These are phyloP conservation scores for Phyllostomus hastatus DNA, from an alignment of 2,113 vertebrate species.

Conservation along the genomic window DNA sequence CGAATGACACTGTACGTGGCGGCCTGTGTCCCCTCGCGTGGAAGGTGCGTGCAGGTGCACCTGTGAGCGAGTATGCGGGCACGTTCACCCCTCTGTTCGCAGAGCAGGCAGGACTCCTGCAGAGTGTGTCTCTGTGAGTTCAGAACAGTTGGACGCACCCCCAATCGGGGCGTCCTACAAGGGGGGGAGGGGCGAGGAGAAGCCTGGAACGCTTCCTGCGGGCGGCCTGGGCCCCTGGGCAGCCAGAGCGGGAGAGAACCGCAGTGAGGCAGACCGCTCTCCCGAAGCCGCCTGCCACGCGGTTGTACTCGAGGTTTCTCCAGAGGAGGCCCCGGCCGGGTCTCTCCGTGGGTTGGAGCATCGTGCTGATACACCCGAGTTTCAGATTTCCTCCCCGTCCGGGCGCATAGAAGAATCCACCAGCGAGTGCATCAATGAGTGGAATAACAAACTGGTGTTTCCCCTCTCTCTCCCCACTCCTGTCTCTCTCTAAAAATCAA, in stretches of 20 bases:
- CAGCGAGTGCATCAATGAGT: too few relatives aligned
- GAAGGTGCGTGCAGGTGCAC: not conserved
- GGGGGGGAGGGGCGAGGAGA: constrained; percentile 41
- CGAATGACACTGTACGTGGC: not conserved
- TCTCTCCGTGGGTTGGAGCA: too few relatives aligned
- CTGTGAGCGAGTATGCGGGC: not conserved
- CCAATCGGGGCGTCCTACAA: constrained; percentile 40
- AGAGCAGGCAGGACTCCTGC: not conserved
- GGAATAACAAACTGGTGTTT: too few relatives aligned
- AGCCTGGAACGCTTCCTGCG: constrained; percentile 50
- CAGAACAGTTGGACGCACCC: constrained; percentile 64
- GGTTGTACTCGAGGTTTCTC: not conserved
- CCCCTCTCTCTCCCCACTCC: not conserved
- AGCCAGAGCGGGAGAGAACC: not conserved
- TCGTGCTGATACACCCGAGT: too few relatives aligned
- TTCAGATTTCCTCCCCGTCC: too few relatives aligned
- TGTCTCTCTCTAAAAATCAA: not conserved
- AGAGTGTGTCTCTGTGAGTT: not conserved
- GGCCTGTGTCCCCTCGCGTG: not conserved
- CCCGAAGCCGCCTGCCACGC: not conserved
- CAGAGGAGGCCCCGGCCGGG: not conserved
- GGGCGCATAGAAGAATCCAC: too few relatives aligned
- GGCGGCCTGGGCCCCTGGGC: not conserved
- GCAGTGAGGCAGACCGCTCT: not conserved
- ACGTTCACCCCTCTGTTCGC: not conserved